Evolutionary conservation across 2,888 invertebrate genomes (phyloP), one percentile per base, ranked within the genome.

Genomic region (Deladenus siricidicola): DNA sequence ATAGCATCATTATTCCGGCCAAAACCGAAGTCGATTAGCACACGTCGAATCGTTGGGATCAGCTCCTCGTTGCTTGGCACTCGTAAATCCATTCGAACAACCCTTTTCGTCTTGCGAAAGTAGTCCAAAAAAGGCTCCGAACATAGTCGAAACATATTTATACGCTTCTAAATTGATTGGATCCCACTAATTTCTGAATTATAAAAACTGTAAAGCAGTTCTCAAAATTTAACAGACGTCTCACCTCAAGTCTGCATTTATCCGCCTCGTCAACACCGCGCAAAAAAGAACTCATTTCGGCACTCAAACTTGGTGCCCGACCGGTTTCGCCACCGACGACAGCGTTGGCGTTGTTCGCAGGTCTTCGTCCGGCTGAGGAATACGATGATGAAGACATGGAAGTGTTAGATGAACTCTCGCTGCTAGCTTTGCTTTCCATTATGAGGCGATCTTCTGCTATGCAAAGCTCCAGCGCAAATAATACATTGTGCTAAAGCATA

Each of bases 191-290:
- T 34, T 10, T 34, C 39, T 14, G 6, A 19, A 28, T 49, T 8
- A 29, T 4, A 10, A 39, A 55, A 8, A 49, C 21, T 39, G 1
- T 17, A 49, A n/a, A 8, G 3, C 4, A 0, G 14, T 29, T 48
- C 29, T 24, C 30, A 23, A 61, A 70, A 30, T n/a, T n/a, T n/a
- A n/a, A n/a, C n/a, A n/a, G n/a, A n/a, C n/a, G 69, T n/a, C n/a
- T 51, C 14, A 71, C 71, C 68, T 78, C 74, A 44, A 74, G 50
- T 55, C 73, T 65, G 1, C 73, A 74, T 39, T 71, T 74, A 54
- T 78, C 78, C 26, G 75, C 70, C 47, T 78, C 78, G 58, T 78
- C 78, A 26, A 71, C 67, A 14, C 72, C 72, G 48, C 68, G 68
- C 42, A 74, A 62, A 56, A 72, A 72, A 24, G 70, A 67, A 50